These are phyloP conservation scores for Drosophila falleni DNA, from an alignment of 2,888 invertebrate species.

Conservation along the genomic window DNA sequence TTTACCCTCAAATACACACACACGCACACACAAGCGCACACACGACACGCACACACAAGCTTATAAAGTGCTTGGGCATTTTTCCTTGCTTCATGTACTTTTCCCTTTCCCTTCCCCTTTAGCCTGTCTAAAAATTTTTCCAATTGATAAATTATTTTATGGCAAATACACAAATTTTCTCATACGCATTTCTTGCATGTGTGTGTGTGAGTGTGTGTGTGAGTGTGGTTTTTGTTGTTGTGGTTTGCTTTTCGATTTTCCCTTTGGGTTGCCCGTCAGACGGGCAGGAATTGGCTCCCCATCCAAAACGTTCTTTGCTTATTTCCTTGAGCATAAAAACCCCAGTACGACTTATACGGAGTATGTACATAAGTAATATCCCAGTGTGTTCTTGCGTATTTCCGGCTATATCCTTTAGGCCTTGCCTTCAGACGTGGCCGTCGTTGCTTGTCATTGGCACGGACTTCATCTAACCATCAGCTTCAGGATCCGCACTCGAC, in stretches of 20 bases:
- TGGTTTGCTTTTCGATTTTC: constrained; percentile 55
- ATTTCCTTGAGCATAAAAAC: constrained; percentile 63
- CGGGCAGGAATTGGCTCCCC: constrained; percentile 37
- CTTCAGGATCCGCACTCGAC: constrained; percentile 22
- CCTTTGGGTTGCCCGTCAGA: constrained; percentile 33
- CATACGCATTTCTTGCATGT: constrained; percentile 57
- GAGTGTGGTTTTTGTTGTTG: constrained; percentile 49
- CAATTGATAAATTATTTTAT: constrained; percentile 83
- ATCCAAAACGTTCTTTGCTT: constrained; percentile 38
- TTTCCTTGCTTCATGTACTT: constrained; percentile 57
- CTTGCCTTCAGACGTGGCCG: constrained; percentile 5
- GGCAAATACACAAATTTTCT: constrained; percentile 79
- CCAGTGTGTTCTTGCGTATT: constrained; percentile 68
- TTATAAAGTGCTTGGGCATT: constrained; percentile 67
- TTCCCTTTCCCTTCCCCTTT: constrained; percentile 16
- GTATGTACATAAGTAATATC: constrained; percentile 67
- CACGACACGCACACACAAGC: constrained; percentile 24
- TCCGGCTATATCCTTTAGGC: constrained; percentile 59
- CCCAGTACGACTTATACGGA: constrained; percentile 18
- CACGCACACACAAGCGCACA: constrained; percentile 19
- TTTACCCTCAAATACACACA: constrained; percentile 75
- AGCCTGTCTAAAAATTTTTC: constrained; percentile 69
- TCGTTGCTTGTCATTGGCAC: constrained; percentile 49
- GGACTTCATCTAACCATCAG: constrained; percentile 31
- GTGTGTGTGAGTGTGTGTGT: constrained; percentile 9